A percentile compares a stretch with the other conserved stretches of the same genome.
Evolutionary conservation across 64 coral and sea anemone species (phyloP).

Genomic region (Stylophora pistillata): DNA sequence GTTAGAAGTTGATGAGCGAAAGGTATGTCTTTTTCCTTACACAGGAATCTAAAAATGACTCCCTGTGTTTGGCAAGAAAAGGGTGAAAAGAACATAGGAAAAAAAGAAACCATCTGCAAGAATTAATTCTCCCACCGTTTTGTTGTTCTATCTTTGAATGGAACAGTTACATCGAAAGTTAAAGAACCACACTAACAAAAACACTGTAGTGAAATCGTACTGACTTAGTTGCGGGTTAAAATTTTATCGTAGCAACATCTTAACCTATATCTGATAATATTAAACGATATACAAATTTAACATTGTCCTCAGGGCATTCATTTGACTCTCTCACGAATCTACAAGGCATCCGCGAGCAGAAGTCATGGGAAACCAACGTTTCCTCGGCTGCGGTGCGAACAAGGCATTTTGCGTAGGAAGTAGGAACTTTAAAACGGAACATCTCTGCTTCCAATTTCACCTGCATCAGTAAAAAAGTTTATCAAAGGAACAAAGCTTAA

Average conservation of each 20-base stretch:
- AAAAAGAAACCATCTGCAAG: neutral
- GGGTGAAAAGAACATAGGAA: neutral
- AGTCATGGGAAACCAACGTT: neutral
- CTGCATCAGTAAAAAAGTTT: neutral
- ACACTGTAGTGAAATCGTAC: neutral
- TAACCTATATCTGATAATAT: constrained; percentile 4
- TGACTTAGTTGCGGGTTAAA: neutral
- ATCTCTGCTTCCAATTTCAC: no score
- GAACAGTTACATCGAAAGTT: neutral
- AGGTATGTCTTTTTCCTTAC: constrained; percentile 14
- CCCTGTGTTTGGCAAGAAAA: neutral
- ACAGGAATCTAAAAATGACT: constrained; percentile 22
- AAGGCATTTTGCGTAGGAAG: neutral
- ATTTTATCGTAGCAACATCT: constrained; percentile 23
- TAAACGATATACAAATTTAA: constrained; percentile 31
- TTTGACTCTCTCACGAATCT: neutral
- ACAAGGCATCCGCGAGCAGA: neutral
- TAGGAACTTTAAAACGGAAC: neutral
- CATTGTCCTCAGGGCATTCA: neutral
- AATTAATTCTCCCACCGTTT: neutral
- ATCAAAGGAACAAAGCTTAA: neutral
- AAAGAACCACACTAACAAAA: neutral
- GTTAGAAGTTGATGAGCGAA: constrained; percentile 30
- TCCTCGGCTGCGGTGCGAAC: neutral
- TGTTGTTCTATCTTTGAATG: neutral